Conservation (phyloP, 2,888 invertebrate species). For the Physocephala rufipes region DNA sequence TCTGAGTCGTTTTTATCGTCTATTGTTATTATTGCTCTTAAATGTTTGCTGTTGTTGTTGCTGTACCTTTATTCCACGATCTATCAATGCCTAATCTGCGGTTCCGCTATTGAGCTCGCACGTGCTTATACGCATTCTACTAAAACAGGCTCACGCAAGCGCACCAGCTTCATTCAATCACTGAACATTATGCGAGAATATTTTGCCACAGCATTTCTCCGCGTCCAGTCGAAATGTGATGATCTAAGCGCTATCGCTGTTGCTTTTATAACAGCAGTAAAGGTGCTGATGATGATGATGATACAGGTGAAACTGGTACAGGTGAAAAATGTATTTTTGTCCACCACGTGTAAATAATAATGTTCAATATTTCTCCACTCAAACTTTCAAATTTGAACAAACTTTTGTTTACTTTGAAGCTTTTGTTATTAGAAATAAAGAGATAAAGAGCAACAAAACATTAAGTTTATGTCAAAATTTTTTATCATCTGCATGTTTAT, state of each 20-base stretch:
- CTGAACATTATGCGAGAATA: constrained; percentile 9
- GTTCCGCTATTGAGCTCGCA: constrained; percentile 27
- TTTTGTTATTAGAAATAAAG: constrained; percentile 10
- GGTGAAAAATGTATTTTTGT: constrained; percentile 33
- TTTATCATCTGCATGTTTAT: constrained; percentile 29
- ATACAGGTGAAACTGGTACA: constrained; percentile 24
- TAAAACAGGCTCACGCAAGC: constrained; percentile 23
- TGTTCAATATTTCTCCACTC: constrained; percentile 13
- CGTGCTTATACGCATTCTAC: constrained; percentile 4
- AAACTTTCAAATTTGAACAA: no score
- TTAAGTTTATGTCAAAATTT: constrained; percentile 24
- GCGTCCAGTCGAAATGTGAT: neutral
- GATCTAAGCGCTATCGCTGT: neutral
- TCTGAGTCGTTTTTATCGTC: neutral
- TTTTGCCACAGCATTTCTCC: neutral
- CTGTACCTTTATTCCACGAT: neutral
- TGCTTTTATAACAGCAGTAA: constrained; percentile 8
- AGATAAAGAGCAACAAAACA: neutral
- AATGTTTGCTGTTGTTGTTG: neutral
- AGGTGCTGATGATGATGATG: neutral
- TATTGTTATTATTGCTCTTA: neutral
- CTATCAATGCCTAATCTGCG: constrained; percentile 20
- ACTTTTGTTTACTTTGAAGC: constrained; percentile 19
- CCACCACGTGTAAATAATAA: constrained; percentile 22
- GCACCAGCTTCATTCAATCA: neutral